These are phyloP conservation scores for Taphrorychus bicolor DNA, from an alignment of 2,888 invertebrate species.

Conservation along the genomic window DNA sequence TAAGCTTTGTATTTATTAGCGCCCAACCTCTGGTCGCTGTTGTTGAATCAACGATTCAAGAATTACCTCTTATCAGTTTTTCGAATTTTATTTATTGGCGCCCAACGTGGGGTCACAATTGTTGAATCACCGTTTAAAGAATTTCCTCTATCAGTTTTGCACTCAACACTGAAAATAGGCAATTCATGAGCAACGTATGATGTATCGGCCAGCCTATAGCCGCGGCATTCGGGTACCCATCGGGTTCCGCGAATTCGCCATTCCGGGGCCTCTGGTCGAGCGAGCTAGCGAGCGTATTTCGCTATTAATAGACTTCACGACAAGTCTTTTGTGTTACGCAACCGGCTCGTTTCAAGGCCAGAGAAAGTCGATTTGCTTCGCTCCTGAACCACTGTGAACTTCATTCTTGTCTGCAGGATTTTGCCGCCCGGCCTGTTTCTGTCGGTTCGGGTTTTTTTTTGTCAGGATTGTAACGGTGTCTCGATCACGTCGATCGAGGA, in stretches of 20 bases:
- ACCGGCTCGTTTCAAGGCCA: constrained; percentile 52
- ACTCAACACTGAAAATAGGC: too few species aligned
- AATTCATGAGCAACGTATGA: too few species aligned
- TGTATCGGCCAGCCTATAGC: neutral
- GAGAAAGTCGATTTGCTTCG: constrained; percentile 53
- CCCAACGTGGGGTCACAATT: too few species aligned
- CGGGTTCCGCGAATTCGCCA: constrained; percentile 25
- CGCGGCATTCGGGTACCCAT: neutral
- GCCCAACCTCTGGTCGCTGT: too few species aligned
- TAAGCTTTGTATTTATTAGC: too few species aligned
- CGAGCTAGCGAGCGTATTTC: constrained; percentile 21
- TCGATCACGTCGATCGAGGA: too few species aligned
- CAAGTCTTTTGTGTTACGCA: constrained; percentile 54
- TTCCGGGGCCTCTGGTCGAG: constrained; percentile 16
- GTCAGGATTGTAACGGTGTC: neutral
- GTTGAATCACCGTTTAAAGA: too few species aligned
- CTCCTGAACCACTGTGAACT: constrained; percentile 32
- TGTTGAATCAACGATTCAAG: too few species aligned
- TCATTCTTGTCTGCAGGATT: neutral
- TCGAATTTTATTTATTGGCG: too few species aligned
- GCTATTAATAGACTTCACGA: constrained; percentile 52
- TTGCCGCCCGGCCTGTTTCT: neutral
- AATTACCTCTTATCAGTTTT: too few species aligned
- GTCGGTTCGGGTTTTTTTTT: neutral
- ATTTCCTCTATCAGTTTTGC: too few species aligned